Base-by-base conservation (phyloP, 1,140 invertebrate genomes). In the Bombus confusus region DNA sequence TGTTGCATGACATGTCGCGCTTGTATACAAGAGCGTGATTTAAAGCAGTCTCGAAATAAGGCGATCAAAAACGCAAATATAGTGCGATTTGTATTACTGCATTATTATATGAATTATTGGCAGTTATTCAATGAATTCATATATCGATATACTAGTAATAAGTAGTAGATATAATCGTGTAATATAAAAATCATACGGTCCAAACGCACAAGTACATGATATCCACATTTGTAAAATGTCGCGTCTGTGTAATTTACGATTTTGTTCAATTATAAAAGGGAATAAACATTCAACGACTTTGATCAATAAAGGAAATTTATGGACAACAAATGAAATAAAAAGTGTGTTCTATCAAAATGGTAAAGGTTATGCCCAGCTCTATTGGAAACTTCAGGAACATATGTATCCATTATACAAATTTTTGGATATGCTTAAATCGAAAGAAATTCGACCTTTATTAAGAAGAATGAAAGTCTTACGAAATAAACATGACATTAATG, bases 341-440 rank as follows among this genome's bases (percentile, higher is more conserved):
- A 74, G 43, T 77, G 39, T 78, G 3, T 31, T 62, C 0, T 74
- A 43, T 8, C 39, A 74, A 37, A 68, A 59, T 5, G 43, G 18
- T 84, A 89, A 62, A 93, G 90, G 91, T 93, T 93, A 92, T 91
- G 52, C 34, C 9, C 78, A 86, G 3, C 9, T 78, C 15, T 37
- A 25, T 43, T 34, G 28, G 41, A 81, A 47, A 43, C 57, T 66
- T 13, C 34, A 85, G n/a, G 85, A 41, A 66, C 41, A 75, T 28
- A 74, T 80, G 66, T 88, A 66, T 83, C 78, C 86, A 43, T 18
- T 88, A 2, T 75, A 87, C 31, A 76, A 66, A 78, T 64, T 90
- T n/a, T 31, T 90, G 15, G n/a, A 88, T n/a, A 73, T 28, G n/a
- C 31, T 88, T 10, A 43, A 57, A 13, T 39, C 13, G 2, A 81